Conservation (phyloP, 2,113 vertebrate species). For the Bothrops jararaca region DNA sequence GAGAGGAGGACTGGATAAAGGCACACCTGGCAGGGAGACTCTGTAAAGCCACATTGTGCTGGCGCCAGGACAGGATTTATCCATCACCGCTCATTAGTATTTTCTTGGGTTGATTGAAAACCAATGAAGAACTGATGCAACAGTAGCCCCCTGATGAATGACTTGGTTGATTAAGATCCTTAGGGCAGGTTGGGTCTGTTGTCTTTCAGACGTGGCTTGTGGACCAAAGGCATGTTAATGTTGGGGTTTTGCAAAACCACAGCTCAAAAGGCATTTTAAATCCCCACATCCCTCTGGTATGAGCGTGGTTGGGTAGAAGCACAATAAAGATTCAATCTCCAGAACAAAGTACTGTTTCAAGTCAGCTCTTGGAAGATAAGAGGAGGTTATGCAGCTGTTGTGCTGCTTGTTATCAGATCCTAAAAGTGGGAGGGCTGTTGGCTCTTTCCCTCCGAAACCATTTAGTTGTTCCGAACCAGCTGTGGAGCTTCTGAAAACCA, state of each 20-base stretch:
- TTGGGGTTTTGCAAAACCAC: background rate
- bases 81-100: background rate
- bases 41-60: background rate
- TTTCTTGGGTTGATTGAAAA: background rate
- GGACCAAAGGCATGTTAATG: background rate
- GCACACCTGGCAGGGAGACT: background rate
- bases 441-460: background rate
- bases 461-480: background rate
- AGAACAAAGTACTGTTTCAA: background rate
- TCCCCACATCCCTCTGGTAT: background rate
- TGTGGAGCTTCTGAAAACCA: background rate
- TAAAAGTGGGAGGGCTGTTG: background rate
- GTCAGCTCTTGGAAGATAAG: background rate
- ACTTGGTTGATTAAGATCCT: conserved; percentile 5
- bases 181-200: background rate
- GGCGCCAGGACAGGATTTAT: background rate
- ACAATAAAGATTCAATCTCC: background rate
- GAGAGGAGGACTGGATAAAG: background rate
- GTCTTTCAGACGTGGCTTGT: background rate
- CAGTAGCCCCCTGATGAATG: background rate
- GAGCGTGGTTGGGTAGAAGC: background rate
- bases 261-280: background rate
- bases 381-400: background rate
- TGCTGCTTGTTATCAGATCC: background rate
- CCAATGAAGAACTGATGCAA: background rate